These are phyloP conservation scores for Lethrus apterus DNA, from an alignment of 1,140 invertebrate genomes.

Conservation along the genomic window DNA sequence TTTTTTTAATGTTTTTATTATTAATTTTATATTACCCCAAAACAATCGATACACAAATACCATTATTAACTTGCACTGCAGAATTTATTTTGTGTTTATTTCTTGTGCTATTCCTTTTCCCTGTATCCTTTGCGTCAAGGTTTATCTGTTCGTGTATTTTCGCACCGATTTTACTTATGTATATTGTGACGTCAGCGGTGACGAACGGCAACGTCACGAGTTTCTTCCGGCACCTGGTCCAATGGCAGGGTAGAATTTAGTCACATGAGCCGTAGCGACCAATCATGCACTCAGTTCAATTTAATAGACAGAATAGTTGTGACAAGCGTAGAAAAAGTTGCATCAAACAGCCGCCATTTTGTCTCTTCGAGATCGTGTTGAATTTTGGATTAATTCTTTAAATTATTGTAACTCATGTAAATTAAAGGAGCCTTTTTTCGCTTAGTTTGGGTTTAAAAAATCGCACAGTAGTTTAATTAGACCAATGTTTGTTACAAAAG, in stretches of 20 bases:
- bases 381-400: slow-evolving; percentile 55
- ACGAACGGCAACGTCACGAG: slow-evolving; percentile 39
- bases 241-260: slow-evolving; percentile 34
- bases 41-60: no score
- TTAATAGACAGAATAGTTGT: slow-evolving; percentile 72
- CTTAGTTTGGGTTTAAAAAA: slow-evolving; percentile 32
- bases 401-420: slow-evolving; percentile 34
- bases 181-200: slow-evolving; percentile 33
- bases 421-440: slow-evolving; percentile 34
- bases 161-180: slow-evolving; percentile 3
- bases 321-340: slow-evolving; percentile 88
- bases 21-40: no score
- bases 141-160: slow-evolving; percentile 24
- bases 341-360: slow-evolving; percentile 88
- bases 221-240: slow-evolving; percentile 39
- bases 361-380: slow-evolving; percentile 64
- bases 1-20: no score
- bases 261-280: slow-evolving; percentile 51
- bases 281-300: slow-evolving; percentile 47
- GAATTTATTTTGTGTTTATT: no score
- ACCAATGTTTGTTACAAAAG: slow-evolving; percentile 38
- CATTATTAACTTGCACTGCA: no score
- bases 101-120: no score
- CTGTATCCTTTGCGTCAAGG: no score
- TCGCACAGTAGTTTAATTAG: slow-evolving; percentile 33